Evolutionary conservation across 2,888 invertebrate species (phyloP).

Genomic region (Alitta virens): DNA sequence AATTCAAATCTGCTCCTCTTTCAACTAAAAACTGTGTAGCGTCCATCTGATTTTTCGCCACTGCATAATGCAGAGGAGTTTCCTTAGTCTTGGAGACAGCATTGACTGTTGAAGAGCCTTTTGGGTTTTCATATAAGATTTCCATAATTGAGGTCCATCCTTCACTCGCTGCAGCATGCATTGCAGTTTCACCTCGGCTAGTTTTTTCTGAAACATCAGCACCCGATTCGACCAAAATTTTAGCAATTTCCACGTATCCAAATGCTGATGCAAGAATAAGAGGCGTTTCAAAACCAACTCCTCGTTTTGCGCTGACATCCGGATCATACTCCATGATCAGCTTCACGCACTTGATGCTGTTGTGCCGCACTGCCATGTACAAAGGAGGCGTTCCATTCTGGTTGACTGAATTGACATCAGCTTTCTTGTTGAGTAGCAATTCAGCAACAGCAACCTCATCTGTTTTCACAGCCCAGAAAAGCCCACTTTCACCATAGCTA

Average conservation of each 20-base stretch:
- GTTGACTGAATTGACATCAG: slow-evolving; percentile 36
- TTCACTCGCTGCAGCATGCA: not conserved
- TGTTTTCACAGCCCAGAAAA: slow-evolving; percentile 44
- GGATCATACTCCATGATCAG: slow-evolving; percentile 35
- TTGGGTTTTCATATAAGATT: not conserved
- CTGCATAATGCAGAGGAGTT: slow-evolving; percentile 42
- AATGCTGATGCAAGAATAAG: slow-evolving; percentile 43
- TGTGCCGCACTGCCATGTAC: slow-evolving; percentile 46
- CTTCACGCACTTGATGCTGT: slow-evolving; percentile 34
- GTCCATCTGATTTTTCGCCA: slow-evolving; percentile 36
- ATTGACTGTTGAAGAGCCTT: not conserved
- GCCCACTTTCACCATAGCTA: slow-evolving; percentile 32
- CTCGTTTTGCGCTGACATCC: slow-evolving; percentile 37
- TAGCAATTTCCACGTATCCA: slow-evolving; percentile 35
- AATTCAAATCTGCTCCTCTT: slow-evolving; percentile 30
- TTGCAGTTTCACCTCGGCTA: slow-evolving; percentile 31
- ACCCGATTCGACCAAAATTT: slow-evolving; percentile 40
- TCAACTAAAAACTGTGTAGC: slow-evolving; percentile 34
- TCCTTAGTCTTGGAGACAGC: slow-evolving; percentile 18
- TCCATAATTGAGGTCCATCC: not conserved
- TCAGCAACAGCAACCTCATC: slow-evolving; percentile 34
- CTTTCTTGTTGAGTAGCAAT: slow-evolving; percentile 32
- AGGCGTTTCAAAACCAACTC: slow-evolving; percentile 43
- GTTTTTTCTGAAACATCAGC: slow-evolving; percentile 46
- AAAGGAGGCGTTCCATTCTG: slow-evolving; percentile 45